These are phyloP conservation scores for Octodon degus DNA, from an alignment of 2,113 vertebrate genomes.

Conservation along the genomic window DNA sequence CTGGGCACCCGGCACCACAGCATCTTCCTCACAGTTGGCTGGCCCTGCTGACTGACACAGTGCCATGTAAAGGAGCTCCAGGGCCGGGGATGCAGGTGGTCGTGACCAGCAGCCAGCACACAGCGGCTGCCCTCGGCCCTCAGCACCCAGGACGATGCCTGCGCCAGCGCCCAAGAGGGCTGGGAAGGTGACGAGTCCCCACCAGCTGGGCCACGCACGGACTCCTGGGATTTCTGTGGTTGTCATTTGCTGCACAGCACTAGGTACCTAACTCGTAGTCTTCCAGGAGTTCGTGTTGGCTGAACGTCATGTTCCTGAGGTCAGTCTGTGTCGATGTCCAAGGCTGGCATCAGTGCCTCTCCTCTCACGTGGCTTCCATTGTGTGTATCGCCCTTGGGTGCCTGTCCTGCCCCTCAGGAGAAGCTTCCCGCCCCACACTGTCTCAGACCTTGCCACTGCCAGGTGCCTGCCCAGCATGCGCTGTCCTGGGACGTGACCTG, in stretches of 20 bases:
- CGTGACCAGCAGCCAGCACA: not conserved
- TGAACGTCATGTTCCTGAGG: fast-evolving
- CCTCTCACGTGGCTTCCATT: not conserved
- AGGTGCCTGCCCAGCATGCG: not conserved
- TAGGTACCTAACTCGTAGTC: fast-evolving
- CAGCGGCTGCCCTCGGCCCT: not conserved
- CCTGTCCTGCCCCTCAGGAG: not conserved
- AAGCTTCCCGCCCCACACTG: not conserved
- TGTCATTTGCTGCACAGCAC: fast-evolving
- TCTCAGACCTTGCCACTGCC: not conserved
- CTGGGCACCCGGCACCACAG: no score
- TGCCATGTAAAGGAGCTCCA: not conserved
- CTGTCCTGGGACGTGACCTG: not conserved
- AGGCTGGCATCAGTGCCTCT: not conserved
- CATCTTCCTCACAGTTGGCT: not conserved
- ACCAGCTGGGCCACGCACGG: not conserved
- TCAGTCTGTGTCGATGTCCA: fast-evolving
- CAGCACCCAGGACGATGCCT: not conserved
- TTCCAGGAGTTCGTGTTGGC: not conserved
- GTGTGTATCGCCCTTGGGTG: not conserved
- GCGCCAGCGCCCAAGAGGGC: not conserved
- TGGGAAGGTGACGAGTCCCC: not conserved
- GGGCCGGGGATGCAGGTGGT: not conserved
- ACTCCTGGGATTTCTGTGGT: not conserved
- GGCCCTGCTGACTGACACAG: no score